Conservation (phyloP, 2,888 invertebrate species). For the Zhuqinia jingwanae region DNA sequence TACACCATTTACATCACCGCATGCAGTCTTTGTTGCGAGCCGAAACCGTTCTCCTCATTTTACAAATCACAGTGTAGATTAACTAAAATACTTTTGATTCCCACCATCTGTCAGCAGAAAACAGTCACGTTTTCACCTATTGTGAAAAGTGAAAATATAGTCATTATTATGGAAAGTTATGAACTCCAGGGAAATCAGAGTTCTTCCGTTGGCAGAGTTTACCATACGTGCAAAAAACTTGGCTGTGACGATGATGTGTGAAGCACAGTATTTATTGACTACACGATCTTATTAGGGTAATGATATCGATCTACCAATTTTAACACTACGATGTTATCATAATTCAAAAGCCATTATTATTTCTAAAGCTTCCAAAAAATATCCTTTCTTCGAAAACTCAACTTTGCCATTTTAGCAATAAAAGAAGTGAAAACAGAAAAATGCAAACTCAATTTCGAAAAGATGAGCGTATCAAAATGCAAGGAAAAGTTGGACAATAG, state of each 20-base stretch:
- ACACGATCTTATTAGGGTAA: slow-evolving; percentile 19
- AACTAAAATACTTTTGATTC: slow-evolving; percentile 16
- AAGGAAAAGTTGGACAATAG: background rate
- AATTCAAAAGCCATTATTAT: background rate
- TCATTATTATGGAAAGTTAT: slow-evolving; percentile 1
- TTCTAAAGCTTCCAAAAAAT: background rate
- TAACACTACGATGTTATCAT: background rate
- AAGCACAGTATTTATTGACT: slow-evolving; percentile 14
- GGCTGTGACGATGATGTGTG: slow-evolving; percentile 13
- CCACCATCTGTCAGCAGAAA: background rate
- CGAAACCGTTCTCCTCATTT: slow-evolving; percentile 12
- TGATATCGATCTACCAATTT: slow-evolving; percentile 28
- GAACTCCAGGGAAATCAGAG: slow-evolving; percentile 3
- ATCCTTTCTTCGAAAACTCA: too few relatives aligned
- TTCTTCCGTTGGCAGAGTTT: background rate
- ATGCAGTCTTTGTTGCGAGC: slow-evolving; percentile 41
- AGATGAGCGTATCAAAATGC: background rate
- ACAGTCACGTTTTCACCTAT: background rate
- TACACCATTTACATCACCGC: slow-evolving; percentile 33
- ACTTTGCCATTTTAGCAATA: background rate
- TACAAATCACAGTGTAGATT: slow-evolving; percentile 21
- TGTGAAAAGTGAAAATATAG: background rate
- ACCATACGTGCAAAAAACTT: background rate
- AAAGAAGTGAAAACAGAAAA: background rate
- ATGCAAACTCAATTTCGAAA: background rate